Conservation (phyloP, 2,113 vertebrate genomes). For the Campylomormyrus tamandua region DNA sequence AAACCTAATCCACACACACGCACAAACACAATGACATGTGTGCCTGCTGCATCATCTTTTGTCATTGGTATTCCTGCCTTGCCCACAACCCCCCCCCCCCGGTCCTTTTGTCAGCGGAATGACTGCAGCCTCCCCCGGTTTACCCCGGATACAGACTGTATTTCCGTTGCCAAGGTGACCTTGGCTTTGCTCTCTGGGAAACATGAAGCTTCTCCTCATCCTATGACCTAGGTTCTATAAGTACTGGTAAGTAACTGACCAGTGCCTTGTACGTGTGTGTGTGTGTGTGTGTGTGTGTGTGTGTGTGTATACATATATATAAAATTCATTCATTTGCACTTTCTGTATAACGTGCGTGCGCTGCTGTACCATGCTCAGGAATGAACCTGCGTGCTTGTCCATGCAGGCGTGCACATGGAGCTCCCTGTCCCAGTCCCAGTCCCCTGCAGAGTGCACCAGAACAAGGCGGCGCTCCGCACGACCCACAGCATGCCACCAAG, state of each 20-base stretch:
- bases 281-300: no score
- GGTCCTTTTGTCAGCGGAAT: conserved; percentile 20
- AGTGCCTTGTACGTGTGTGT: not conserved
- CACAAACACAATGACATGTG: not conserved
- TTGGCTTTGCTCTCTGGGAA: conserved; percentile 19
- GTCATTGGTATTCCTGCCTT: not conserved
- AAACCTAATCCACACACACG: not conserved
- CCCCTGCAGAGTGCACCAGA: not conserved
- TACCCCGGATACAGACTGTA: conserved; percentile 11
- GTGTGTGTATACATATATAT: no score
- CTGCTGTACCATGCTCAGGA: not conserved
- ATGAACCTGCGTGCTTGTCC: not conserved
- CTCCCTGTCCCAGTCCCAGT: not conserved
- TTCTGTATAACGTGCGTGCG: not conserved
- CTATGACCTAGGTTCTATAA: not conserved
- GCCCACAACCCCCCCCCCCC: not conserved
- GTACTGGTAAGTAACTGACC: not conserved
- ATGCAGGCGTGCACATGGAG: not conserved
- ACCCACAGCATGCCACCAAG: not conserved
- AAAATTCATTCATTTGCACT: not conserved
- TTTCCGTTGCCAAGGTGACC: conserved; percentile 11
- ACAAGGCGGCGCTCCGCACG: conserved; percentile 1
- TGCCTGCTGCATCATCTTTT: not conserved
- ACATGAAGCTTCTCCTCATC: not conserved
- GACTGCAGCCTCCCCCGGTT: conserved; percentile 15